Conservation (phyloP, 2,888 invertebrate species). For the Gari tellinella region DNA sequence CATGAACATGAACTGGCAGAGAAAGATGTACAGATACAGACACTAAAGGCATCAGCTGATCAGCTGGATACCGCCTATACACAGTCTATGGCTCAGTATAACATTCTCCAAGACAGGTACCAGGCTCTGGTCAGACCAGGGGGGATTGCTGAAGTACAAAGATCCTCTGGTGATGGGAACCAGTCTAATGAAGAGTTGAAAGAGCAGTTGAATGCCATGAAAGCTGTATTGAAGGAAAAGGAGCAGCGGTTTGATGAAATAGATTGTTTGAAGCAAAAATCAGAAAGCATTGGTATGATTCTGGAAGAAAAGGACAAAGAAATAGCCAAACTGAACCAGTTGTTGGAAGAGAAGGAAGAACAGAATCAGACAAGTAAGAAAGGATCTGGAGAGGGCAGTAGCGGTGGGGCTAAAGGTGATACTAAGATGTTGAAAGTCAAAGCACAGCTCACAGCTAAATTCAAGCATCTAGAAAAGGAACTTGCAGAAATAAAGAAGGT, state of each 20-base stretch:
- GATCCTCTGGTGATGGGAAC: conserved; percentile 3
- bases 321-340: conserved; percentile 88
- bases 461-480: conserved; percentile 82
- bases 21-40: conserved; percentile 85
- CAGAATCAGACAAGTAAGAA: conserved; percentile 75
- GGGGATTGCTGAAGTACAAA: conserved; percentile 30
- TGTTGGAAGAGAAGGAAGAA: conserved; percentile 87
- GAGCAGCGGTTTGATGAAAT: conserved; percentile 80
- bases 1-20: conserved; percentile 77
- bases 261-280: conserved; percentile 45
- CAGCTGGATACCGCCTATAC: conserved; percentile 78
- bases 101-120: conserved; percentile 76
- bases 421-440: conserved; percentile 81
- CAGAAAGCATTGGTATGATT: conserved; percentile 41
- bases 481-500: conserved; percentile 86
- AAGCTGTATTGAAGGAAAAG: conserved; percentile 86
- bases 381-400: conserved; percentile 38
- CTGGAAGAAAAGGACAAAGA: conserved; percentile 50
- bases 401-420: conserved; percentile 68
- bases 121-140: conserved; percentile 74
- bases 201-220: conserved; percentile 34
- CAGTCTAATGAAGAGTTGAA: conserved; percentile 10
- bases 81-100: conserved; percentile 77
- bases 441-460: conserved; percentile 80
- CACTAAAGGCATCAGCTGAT: conserved; percentile 68